Evolutionary conservation across 2,888 invertebrate species (phyloP), one percentile per base, ranked within the genome.

Genomic region (Pyrgus malvae): DNA sequence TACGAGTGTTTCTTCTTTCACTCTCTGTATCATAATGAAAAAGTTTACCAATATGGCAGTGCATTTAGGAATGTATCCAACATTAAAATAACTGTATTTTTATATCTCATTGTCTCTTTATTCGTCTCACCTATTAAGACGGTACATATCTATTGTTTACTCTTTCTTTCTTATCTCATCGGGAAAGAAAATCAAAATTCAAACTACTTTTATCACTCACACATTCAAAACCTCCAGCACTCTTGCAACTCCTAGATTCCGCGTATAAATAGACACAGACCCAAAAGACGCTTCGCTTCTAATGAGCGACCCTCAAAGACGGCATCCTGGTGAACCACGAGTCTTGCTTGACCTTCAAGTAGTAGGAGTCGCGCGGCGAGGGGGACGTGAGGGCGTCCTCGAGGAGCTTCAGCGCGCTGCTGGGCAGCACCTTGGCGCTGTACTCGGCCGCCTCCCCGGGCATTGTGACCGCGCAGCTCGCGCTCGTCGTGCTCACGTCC

Each of bases 361-460:
- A 89, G 70, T 91, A 91, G 23, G 85, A 76, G 69, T 93, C 92
- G 62, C 89, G 86, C 16, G 93, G 93, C 19, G 91, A 77, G 11
- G 89, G 90, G 41, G 91, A 84, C 61, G 88, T 92, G 11, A 94
- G 87, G 6, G 93, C 93, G 46, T 93, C 92, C 68, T 93, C 93
- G 45, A 94, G 84, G 14, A 92, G 87, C 65, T 91, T 91, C 60
- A 93, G 76, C 1, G 93, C 93, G 68, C 85, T 91, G 60, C 91
- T 86, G 19, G 92, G 92, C 2, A 94, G 84, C 3, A 93, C 91
- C 69, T 92, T 92, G 25, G 93, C 92, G 73, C 93, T 92, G 76
- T 93, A 93, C 64, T 93, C 93, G 0, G 92, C 92, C 38, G 93
- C 92, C 66, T 92, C 92, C 0, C 90, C 90, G 1, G 85, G 92